These are phyloP conservation scores for Macrotrachela quadricornifera DNA, from an alignment of 1,140 invertebrate genomes.

Conservation along the genomic window DNA sequence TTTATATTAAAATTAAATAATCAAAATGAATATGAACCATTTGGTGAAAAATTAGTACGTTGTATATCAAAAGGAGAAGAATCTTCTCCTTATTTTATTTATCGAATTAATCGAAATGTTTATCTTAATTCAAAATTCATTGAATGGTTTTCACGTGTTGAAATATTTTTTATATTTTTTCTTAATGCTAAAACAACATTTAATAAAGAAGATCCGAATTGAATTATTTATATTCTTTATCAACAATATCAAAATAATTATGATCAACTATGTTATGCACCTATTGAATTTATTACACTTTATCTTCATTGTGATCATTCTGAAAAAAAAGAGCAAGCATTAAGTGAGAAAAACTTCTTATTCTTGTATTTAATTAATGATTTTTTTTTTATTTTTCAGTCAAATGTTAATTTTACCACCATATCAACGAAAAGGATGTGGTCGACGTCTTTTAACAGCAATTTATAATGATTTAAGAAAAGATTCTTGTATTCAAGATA, in stretches of 20 bases:
- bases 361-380: background rate
- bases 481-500: conserved; percentile 54
- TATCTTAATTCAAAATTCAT: conserved; percentile 49
- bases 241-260: conserved; percentile 46
- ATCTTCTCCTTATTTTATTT: background rate
- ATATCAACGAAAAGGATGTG: conserved; percentile 61
- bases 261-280: conserved; percentile 40
- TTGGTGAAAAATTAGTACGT: background rate
- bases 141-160: conserved; percentile 58
- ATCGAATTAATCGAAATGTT: conserved; percentile 34
- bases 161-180: conserved; percentile 78
- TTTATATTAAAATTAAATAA: background rate
- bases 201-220: conserved; percentile 69
- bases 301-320: conserved; percentile 90
- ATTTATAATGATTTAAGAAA: conserved; percentile 54
- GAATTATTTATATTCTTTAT: too few relatives aligned
- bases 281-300: conserved; percentile 64
- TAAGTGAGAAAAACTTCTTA: conserved; percentile 17
- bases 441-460: conserved; percentile 47
- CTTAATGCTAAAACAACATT: conserved; percentile 70
- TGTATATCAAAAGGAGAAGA: background rate
- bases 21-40: background rate
- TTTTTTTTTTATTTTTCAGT: conserved; percentile 34
- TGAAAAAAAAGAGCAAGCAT: conserved; percentile 58
- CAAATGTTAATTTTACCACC: conserved; percentile 72